Evolutionary conservation across 2,113 vertebrate genomes (phyloP).

Genomic region (Felis catus): F.catus_Fca126_mat1.0 CM031414.1:42321501-42322000

Average conservation of each 20-base stretch:
- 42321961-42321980: neutral
- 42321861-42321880: neutral
- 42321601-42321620: neutral
- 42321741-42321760: neutral
- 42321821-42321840: neutral
- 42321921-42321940: neutral
- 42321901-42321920: neutral
- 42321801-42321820: neutral
- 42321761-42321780: neutral
- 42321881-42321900: neutral
- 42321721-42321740: neutral
- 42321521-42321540: neutral
- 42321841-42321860: neutral
- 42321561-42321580: neutral
- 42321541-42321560: neutral
- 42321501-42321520: neutral
- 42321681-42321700: neutral
- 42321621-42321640: neutral
- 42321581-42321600: neutral
- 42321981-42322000: neutral
- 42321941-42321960: neutral
- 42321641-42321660: neutral
- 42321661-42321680: neutral
- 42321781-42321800: neutral
- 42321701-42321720: neutral